These are phyloP conservation scores for Bugula neritina DNA, from an alignment of 2,888 invertebrate species.

Conservation along the genomic window DNA sequence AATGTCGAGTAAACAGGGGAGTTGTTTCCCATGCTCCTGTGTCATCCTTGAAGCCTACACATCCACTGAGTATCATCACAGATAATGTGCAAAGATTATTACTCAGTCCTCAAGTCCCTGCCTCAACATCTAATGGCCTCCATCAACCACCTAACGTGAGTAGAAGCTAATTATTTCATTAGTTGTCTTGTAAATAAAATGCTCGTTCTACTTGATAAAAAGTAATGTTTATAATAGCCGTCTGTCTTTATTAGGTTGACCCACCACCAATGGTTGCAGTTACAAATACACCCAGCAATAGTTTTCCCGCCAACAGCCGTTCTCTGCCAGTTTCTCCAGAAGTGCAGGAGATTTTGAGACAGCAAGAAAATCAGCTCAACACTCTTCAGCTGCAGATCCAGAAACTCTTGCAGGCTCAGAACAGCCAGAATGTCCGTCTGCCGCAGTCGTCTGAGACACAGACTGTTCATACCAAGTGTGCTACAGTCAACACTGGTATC, in stretches of 20 bases:
- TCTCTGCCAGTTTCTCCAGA: conserved; percentile 34
- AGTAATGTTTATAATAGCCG: too few relatives aligned
- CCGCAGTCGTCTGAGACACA: background rate
- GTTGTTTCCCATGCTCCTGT: background rate
- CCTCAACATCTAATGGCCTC: background rate
- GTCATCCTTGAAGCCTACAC: background rate
- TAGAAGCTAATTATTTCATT: background rate
- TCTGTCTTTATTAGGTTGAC: too few relatives aligned
- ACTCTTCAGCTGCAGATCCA: conserved; percentile 45
- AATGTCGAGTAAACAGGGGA: background rate
- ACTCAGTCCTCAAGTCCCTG: conserved; percentile 5
- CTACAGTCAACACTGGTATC: conserved; percentile 26
- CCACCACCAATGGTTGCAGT: too few relatives aligned
- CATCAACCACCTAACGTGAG: background rate
- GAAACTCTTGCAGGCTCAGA: conserved; percentile 33
- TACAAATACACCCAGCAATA: too few relatives aligned
- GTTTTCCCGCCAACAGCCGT: too few relatives aligned
- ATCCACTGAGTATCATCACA: conserved; percentile 7
- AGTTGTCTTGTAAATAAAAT: too few relatives aligned
- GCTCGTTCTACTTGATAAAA: too few relatives aligned
- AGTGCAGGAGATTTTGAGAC: conserved; percentile 41
- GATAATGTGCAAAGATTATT: conserved; percentile 13
- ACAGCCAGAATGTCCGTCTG: too few relatives aligned
- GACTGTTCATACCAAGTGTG: background rate
- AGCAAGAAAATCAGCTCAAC: conserved; percentile 46